Base-by-base conservation (phyloP, 2,797 vertebrate genomes). In the Menidia menidia region DNA sequence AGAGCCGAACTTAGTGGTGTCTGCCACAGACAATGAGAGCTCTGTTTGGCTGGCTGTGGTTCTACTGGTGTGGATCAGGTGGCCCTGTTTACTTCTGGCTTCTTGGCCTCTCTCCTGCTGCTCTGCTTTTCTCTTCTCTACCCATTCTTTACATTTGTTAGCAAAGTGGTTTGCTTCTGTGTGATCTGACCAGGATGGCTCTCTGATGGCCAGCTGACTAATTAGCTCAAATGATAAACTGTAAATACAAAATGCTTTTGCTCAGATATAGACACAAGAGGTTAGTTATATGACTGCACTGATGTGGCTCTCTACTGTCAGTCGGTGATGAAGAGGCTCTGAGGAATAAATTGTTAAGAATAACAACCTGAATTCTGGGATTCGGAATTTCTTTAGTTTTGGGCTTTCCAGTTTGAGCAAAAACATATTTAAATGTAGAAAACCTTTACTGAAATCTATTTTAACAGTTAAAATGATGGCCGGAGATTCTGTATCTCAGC, bases 21-120 rank as follows among this genome's bases (percentile, higher is more conserved):
- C 93, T 89, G 91, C 89, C 56, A 82, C 89, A 94, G 95, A 98
- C 97, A 98, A 97, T 96, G 95, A 95, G 80, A 43, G 85, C 95
- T 96, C 96, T 98, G 96, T 98, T 96, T 92, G 48, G 69, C 78
- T 84, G 62, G 78, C 89, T 90, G 89, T 85, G 93, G 88, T 87
- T 86, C 77, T 86, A 87, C 82, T 93, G 91, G 92, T 94, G 92
- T 92, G 92, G 92, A 93, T 95, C 93, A 93, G 93, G 94, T 94
- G 93, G 93, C 89, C 89, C 87, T 87, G 93, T 95, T 96, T 94
- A 94, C 94, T 94, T 94, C 76, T 77, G 85, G 87, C 92, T 92
- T 95, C 90, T 92, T 93, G 84, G 88, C 81, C 71, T 93, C 90
- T 93, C 91, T 45, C 43, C 86, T 69, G 93, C 89, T 87, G 89